A percentile compares a stretch with the other conserved stretches of the same genome.
Evolutionary conservation across 2,797 vertebrate genomes (phyloP).

Genomic region (Lepilemur septentrionalis): DNA sequence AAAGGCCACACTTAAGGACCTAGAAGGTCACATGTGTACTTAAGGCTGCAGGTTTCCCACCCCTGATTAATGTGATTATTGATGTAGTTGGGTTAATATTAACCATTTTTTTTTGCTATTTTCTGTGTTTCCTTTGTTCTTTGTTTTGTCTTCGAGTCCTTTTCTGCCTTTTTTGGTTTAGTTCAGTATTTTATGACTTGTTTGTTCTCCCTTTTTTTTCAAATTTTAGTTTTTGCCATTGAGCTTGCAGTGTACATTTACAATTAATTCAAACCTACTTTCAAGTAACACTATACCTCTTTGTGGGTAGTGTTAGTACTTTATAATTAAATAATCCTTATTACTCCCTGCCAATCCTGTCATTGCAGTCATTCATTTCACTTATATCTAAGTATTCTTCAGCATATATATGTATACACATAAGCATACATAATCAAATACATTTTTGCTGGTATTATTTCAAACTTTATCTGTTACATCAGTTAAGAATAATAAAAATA

Average conservation of each 20-base stretch:
- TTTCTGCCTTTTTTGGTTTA: too few relatives aligned
- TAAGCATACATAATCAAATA: background rate
- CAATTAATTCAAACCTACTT: background rate
- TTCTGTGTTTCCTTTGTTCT: background rate
- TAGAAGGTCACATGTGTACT: too few relatives aligned
- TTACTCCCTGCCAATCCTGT: background rate
- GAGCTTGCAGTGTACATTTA: background rate
- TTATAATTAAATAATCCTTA: background rate
- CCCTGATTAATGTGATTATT: background rate
- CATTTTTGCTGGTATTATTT: background rate
- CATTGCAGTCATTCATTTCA: background rate
- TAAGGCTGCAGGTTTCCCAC: too few relatives aligned
- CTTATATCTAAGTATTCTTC: background rate
- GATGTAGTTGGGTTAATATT: background rate
- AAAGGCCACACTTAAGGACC: too few relatives aligned
- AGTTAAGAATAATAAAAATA: background rate
- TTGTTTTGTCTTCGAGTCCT: background rate
- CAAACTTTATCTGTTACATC: background rate
- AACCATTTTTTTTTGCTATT: background rate
- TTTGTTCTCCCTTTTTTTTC: background rate
- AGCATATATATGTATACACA: background rate
- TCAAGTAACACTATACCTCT: background rate
- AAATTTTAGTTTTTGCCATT: background rate
- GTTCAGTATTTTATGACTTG: too few relatives aligned
- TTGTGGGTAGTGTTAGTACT: background rate